Conservation (phyloP, 2,113 vertebrate genomes). For the Xiphophorus maculatus region DNA sequence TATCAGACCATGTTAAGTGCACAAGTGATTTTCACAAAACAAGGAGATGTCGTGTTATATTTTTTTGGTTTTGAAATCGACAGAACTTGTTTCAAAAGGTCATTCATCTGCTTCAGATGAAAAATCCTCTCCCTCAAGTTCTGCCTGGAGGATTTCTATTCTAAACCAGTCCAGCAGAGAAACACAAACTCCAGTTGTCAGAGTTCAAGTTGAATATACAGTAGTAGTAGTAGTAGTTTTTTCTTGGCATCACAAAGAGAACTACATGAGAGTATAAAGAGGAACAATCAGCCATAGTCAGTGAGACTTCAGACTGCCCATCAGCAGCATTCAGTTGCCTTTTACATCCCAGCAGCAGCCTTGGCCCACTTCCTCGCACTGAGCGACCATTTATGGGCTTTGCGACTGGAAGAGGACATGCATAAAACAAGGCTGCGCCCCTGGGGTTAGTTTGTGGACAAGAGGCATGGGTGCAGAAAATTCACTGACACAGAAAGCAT, state of each 20-base stretch:
- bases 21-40: too few species aligned
- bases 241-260: conserved; percentile 15
- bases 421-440: conserved; percentile 66
- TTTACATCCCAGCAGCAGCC: conserved; percentile 28
- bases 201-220: too few species aligned
- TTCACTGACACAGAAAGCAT: conserved; percentile 69
- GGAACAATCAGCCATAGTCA: conserved; percentile 20
- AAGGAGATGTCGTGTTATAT: too few species aligned
- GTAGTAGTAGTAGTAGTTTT: too few species aligned
- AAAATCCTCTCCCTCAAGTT: too few species aligned
- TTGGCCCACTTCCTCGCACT: conserved; percentile 41
- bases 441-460: conserved; percentile 57
- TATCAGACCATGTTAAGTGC: too few species aligned
- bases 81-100: too few species aligned
- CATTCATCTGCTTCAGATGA: too few species aligned
- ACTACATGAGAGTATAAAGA: conserved; percentile 9
- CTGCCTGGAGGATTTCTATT: too few species aligned
- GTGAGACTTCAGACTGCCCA: conserved; percentile 25
- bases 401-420: conserved; percentile 46
- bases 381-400: conserved; percentile 64
- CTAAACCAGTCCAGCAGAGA: too few species aligned
- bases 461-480: conserved; percentile 62
- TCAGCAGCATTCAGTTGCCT: conserved; percentile 36
- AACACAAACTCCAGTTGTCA: too few species aligned
- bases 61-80: too few species aligned